Evolutionary conservation across 2,113 vertebrate genomes (phyloP), one percentile per base, ranked within the genome.

Genomic region (Grammomys surdaster): DNA sequence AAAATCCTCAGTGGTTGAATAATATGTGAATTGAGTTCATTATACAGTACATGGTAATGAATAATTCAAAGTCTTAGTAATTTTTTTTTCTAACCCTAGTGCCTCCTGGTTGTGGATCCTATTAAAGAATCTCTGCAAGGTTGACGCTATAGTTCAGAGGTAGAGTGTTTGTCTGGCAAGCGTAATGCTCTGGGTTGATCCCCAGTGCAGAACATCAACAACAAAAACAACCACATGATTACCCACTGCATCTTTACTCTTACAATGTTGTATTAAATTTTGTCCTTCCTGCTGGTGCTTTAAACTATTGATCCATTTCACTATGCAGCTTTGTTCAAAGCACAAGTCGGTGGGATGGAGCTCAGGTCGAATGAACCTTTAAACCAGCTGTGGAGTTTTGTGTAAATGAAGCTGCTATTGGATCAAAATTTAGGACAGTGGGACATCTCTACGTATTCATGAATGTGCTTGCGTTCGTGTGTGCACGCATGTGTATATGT

Each of bases 251-350:
- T 28, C 96, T 84, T 76, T 88, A 60, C 76, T 91, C 86, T 89
- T 28, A 54, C 93, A 90, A 67, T 48, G 58, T 69, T 14, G 85
- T 22, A 0, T 22, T 48, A 26, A 46, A 65, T 31, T 85, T 43
- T 31, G 89, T 63, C 89, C 65, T 75, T 89, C 65, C 97, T 51
- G 63, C 88, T 94, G 81, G 76, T 92, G 85, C 5, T 0, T 36
- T 33, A 65, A 70, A 65, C 65, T 93, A 78, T 51, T 89, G 36
- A 92, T 97, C 92, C 8, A 33, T 76, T 97, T 98, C 93, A 90
- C 46, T 54, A 17, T 5, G 40, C 93, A 95, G 67, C 85, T 98
- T 94, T 90, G 76, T 90, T 89, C 90, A 19, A 12, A 93, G 46
- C 82, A 36, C 51, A 0, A 1, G 26, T 4, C 0, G 36, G 43